Percentiles rank a stretch among this genome's conserved stretches.
phyloP scores from a whole-genome alignment of 2,113 vertebrate genomes.

The Condylura cristata region DNA sequence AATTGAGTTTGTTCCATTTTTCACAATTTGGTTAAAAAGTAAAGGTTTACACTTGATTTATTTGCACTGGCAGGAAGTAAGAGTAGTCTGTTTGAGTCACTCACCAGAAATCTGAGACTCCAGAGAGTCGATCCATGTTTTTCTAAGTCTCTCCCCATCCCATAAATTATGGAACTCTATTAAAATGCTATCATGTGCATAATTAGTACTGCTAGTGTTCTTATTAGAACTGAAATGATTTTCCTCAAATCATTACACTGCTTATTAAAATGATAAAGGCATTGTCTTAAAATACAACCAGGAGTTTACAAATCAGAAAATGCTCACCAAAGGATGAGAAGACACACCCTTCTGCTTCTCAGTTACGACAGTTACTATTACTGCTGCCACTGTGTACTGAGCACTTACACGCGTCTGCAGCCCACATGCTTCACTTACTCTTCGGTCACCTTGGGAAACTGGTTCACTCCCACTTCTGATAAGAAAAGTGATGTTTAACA shows the following conservation, averaged over 20 bases:
- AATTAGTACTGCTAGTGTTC: constrained; percentile 74
- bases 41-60: constrained; percentile 72
- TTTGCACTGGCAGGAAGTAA: constrained; percentile 74
- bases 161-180: constrained; percentile 73
- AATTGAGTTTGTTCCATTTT: constrained; percentile 39
- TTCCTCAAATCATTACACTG: constrained; percentile 74
- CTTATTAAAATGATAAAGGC: constrained; percentile 73
- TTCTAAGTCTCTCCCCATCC: constrained; percentile 75
- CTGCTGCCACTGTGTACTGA: not conserved
- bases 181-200: constrained; percentile 68
- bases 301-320: constrained; percentile 55
- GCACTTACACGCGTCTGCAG: not conserved
- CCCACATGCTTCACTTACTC: not conserved
- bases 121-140: constrained; percentile 69
- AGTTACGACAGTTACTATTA: not conserved
- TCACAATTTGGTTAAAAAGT: constrained; percentile 64
- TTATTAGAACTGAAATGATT: constrained; percentile 76
- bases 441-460: not conserved
- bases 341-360: not conserved
- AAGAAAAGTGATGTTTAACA: not conserved
- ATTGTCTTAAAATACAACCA: constrained; percentile 56
- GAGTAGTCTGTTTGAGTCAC: constrained; percentile 56
- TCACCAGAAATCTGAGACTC: constrained; percentile 63
- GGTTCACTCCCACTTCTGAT: not conserved
- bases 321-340: not conserved